Evolutionary conservation across 2,888 invertebrate species (phyloP), one percentile per base, ranked within the genome.

Genomic region (Trissoscelio sp.): DNA sequence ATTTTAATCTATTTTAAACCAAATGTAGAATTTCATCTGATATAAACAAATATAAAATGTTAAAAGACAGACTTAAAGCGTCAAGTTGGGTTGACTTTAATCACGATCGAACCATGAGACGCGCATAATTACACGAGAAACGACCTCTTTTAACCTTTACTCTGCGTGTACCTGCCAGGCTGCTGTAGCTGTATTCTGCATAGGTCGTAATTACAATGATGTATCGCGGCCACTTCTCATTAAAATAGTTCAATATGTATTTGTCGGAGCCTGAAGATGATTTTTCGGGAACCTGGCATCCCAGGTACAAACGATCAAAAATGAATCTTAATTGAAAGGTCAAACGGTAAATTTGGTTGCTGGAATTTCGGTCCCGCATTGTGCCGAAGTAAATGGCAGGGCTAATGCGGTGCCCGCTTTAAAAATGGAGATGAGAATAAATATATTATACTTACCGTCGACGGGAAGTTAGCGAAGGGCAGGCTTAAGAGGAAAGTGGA

Each of bases 161-260:
- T 86, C 87, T 79, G 86, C 86, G 83, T 83, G 86, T 85, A 86
- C 85, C 85, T 83, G 82, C 84, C 70, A 83, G 44, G 83, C 58
- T 11, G 53, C 73, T 83, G 83, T 83, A 83, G 87, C 84, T 14
- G 12, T n/a, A 84, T 1, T 31, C 84, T 85, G 75, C 84, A 86
- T 20, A 79, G n/a, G n/a, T 85, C 85, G 88, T 88, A 90, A 90
- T 89, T 90, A 89, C 88, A 86, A 87, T 90, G 90, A 89, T 87
- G 89, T 88, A 90, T 90, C 84, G 87, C 86, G 86, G 87, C 87
- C 88, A 89, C 89, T 89, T 89, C 89, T 89, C 90, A 90, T 90
- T 90, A 90, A 90, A 90, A 89, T 90, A 89, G 89, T 90, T 89
- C 88, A 88, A 89, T 89, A 89, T 89, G 87, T 89, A 90, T 90